phyloP scores from a whole-genome alignment of 1,140 invertebrate species.

The Drosophila bocqueti region DNA sequence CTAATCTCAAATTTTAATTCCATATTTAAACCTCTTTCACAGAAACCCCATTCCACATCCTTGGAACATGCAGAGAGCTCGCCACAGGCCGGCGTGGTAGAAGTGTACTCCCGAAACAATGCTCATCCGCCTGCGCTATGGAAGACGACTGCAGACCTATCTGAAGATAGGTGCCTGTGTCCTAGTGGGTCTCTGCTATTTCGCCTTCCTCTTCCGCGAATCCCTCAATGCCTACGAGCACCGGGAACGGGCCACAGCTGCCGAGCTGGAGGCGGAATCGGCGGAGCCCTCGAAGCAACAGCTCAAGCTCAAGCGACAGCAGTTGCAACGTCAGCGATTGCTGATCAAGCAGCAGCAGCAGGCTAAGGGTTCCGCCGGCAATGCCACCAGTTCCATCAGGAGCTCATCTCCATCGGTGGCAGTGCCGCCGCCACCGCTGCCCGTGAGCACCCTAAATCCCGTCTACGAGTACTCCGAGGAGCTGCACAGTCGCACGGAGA shows the following conservation, averaged over 20 bases:
- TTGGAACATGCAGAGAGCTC: constrained; percentile 48
- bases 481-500: constrained; percentile 76
- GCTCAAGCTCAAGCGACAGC: constrained; percentile 65
- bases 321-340: constrained; percentile 50
- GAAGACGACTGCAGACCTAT: constrained; percentile 75
- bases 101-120: constrained; percentile 45
- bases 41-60: background rate
- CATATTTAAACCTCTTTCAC: background rate
- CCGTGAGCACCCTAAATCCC: constrained; percentile 74
- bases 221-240: constrained; percentile 80
- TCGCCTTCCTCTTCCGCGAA: constrained; percentile 79
- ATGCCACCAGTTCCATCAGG: constrained; percentile 13
- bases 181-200: constrained; percentile 74
- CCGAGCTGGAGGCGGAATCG: constrained; percentile 48
- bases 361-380: constrained; percentile 3
- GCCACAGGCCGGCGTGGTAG: constrained; percentile 1
- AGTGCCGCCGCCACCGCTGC: background rate
- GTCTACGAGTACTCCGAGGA: constrained; percentile 84
- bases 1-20: background rate
- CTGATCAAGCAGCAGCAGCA: constrained; percentile 46
- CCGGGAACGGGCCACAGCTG: constrained; percentile 55
- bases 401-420: background rate
- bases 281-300: constrained; percentile 62
- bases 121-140: constrained; percentile 73
- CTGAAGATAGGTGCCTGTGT: constrained; percentile 73